Evolutionary conservation across 1,140 invertebrate species (phyloP), one percentile per base, ranked within the genome.

Genomic region (Zaprionus taronus): DNA sequence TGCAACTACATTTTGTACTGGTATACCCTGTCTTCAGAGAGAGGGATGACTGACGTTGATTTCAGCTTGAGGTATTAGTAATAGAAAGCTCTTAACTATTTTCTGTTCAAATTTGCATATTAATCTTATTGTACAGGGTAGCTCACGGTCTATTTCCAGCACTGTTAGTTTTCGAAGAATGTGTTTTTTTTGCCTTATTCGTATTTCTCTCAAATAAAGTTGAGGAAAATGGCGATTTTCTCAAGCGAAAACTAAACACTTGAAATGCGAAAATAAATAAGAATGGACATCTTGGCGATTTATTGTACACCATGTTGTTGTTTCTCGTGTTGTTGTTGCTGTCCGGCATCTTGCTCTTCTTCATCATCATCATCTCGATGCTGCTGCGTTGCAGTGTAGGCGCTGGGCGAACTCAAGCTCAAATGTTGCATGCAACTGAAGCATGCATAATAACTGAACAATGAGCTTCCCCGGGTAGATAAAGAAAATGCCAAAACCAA

Each of bases 231-330:
- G 85, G 85, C 81, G 85, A 89, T 89, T 89, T 89, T 84, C 85
- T 89, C 79, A 80, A 90, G 85, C 85, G 85, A 90, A 89, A 89
- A 90, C 85, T 89, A 89, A 89, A 90, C 85, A 89, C 81, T 89
- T 77, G 85, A 90, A 79, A 89, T 89, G 85, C 72, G 79, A 90
- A 85, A 90, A 89, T 89, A 89, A 89, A 89, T 89, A 89, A 90
- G 84, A 90, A 81, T 90, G 72, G 85, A 90, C 85, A 89, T 84
- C 81, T 81, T 81, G 85, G 71, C 84, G 85, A 87, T 89, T 87
- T 87, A 87, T 87, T 87, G 81, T 76, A 75, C 77, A 49, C 17
- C 17, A 74, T 62, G 62, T 53, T 36, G 56, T 64, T 71, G 38
- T 62, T 75, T 58, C 26, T 55, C 12, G 7, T 57, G 14, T 11